Percentiles rank a stretch among this genome's conserved stretches.
phyloP scores from a whole-genome alignment of 2,797 vertebrate species.

The Parotocinclus haroldoi region DNA sequence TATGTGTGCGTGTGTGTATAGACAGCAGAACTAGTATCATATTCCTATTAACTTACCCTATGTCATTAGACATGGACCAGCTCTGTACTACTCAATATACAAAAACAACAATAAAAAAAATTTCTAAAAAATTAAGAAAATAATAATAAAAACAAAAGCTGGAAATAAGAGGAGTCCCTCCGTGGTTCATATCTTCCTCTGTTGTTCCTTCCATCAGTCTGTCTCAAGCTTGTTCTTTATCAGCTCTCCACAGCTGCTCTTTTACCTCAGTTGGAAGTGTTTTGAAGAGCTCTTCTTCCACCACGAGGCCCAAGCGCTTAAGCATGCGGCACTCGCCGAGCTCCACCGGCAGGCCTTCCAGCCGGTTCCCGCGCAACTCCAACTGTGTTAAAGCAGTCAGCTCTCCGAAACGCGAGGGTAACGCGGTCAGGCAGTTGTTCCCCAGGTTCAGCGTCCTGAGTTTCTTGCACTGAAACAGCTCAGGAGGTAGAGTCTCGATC shows the following conservation, averaged over 20 bases:
- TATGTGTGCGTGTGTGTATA: constrained; percentile 15
- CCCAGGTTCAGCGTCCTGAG: constrained; percentile 91
- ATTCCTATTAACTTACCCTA: constrained; percentile 4
- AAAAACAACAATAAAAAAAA: constrained; percentile 24
- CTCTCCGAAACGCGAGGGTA: constrained; percentile 91
- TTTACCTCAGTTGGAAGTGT: constrained; percentile 91
- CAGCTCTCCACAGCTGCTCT: constrained; percentile 90
- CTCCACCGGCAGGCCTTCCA: constrained; percentile 97
- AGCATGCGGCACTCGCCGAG: constrained; percentile 90
- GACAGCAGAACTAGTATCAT: neutral
- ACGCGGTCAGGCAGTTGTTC: constrained; percentile 89
- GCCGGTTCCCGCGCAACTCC: constrained; percentile 90
- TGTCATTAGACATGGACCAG: constrained; percentile 23
- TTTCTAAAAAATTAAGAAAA: neutral
- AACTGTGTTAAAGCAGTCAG: constrained; percentile 89
- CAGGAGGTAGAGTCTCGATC: constrained; percentile 91
- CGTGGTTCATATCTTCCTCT: neutral
- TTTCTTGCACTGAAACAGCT: constrained; percentile 97
- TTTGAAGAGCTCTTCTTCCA: constrained; percentile 96
- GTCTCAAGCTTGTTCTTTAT: constrained; percentile 83
- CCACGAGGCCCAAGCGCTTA: constrained; percentile 88
- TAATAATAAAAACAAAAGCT: neutral
- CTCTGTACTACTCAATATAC: constrained; percentile 35
- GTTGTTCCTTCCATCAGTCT: neutral
- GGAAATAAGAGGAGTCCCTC: too few relatives aligned